Percentiles rank a stretch among this genome's conserved stretches.
Evolutionary conservation across 1,140 invertebrate genomes (phyloP).

Genomic region (Daktulosphaira vitifoliae): DNA sequence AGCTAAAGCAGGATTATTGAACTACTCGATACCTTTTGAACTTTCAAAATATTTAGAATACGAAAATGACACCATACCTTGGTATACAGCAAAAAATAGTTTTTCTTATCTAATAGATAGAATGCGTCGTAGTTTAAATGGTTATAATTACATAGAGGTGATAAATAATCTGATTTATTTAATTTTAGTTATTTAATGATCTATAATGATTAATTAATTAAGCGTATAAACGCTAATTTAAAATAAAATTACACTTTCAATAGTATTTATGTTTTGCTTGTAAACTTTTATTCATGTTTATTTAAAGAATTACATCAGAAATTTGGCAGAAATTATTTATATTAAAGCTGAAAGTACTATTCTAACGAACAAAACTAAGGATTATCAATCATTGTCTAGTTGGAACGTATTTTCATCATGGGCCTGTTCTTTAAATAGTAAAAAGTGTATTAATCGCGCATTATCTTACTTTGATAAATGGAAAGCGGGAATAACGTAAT

Average conservation of each 20-base stretch:
- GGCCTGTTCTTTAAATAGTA: constrained; percentile 3
- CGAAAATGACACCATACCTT: constrained; percentile 51
- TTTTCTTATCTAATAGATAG: constrained; percentile 16
- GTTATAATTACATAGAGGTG: constrained; percentile 3
- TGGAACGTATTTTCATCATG: constrained; percentile 20
- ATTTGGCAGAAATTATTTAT: constrained; percentile 4
- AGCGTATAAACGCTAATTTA: not conserved
- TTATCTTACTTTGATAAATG: not conserved
- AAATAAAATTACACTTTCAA: not conserved
- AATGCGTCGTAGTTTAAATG: constrained; percentile 1
- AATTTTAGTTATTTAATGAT: not conserved
- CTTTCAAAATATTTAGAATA: constrained; percentile 51
- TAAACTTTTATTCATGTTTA: not conserved
- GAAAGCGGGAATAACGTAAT: not conserved
- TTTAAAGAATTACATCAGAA: not conserved
- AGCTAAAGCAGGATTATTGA: constrained; percentile 56
- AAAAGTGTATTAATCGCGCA: not conserved
- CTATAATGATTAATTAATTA: not conserved
- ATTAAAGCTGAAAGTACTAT: not conserved
- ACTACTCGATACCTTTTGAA: constrained; percentile 60
- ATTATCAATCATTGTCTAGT: not conserved
- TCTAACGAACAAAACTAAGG: not conserved
- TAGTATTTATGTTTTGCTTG: not conserved
- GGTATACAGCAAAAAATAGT: constrained; percentile 43
- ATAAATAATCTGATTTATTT: too few relatives aligned